Conservation (phyloP, 2,113 vertebrate species). For the Laticauda colubrina region DNA sequence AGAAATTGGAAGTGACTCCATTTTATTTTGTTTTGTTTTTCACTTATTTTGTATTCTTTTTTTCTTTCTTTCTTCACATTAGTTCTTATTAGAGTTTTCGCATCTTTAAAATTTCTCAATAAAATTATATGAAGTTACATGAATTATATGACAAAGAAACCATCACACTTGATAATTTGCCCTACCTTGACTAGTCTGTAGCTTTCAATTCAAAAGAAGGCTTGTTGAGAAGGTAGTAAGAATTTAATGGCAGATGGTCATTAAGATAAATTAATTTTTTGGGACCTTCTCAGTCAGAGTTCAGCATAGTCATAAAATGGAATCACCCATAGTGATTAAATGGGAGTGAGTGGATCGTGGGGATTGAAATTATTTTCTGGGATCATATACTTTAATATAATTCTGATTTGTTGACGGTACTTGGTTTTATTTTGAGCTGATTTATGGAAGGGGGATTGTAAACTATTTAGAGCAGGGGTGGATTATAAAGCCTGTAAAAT, state of each 20-base stretch:
- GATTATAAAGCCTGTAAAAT: not conserved
- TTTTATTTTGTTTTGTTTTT: not conserved
- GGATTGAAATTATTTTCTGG: not conserved
- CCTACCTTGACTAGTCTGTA: not conserved
- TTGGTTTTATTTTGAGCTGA: not conserved
- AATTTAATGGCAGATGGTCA: not conserved
- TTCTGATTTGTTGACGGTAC: not conserved
- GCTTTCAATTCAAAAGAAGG: not conserved
- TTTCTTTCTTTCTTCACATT: not conserved
- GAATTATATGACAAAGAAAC: not conserved
- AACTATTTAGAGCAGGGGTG: not conserved
- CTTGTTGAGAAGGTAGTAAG: not conserved
- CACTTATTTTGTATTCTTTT: not conserved
- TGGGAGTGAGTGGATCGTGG: not conserved
- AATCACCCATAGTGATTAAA: not conserved
- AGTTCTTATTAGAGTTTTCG: not conserved
- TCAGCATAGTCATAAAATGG: not conserved
- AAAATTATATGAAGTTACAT: not conserved
- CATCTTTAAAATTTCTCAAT: not conserved
- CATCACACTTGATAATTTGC: not conserved
- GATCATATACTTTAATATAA: not conserved
- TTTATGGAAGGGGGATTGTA: not conserved
- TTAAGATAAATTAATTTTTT: not conserved
- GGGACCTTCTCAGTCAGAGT: not conserved
- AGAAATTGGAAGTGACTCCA: not conserved